These are phyloP conservation scores for Apteryx owenii DNA, from an alignment of 2,113 vertebrate species.

Conservation along the genomic window DNA sequence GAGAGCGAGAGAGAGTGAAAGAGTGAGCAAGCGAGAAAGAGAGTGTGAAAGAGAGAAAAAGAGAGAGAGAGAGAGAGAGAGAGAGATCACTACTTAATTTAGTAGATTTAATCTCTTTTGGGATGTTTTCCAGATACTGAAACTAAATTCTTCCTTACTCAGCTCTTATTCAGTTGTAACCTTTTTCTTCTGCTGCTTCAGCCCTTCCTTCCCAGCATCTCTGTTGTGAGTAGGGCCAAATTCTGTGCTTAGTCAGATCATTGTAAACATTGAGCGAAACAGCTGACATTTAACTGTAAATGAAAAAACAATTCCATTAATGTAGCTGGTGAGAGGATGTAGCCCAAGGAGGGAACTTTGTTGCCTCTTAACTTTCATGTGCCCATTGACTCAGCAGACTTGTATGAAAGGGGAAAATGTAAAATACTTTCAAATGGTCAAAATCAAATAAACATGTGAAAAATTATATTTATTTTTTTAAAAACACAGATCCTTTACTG, in stretches of 20 bases:
- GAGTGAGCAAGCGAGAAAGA: no score
- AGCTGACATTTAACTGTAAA: neutral
- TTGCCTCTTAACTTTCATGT: neutral
- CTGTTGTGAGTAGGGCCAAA: neutral
- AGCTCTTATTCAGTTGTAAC: neutral
- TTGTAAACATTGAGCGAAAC: neutral
- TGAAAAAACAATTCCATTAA: neutral
- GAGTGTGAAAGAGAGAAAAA: no score
- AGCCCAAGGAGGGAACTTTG: neutral
- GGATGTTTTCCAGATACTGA: neutral
- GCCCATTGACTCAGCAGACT: neutral
- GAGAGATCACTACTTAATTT: neutral
- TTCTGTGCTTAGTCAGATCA: neutral
- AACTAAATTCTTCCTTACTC: neutral
- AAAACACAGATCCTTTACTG: neutral
- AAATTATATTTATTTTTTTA: neutral
- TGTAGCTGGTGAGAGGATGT: neutral
- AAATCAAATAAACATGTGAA: neutral
- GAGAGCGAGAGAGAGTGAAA: no score
- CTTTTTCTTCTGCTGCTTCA: neutral
- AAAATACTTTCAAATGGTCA: neutral
- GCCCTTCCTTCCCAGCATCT: neutral
- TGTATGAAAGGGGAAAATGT: neutral
- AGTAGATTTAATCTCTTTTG: neutral
- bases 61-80: neutral